Evolutionary conservation across 2,888 invertebrate genomes (phyloP).

Genomic region (Odontocolon sp.): DNA sequence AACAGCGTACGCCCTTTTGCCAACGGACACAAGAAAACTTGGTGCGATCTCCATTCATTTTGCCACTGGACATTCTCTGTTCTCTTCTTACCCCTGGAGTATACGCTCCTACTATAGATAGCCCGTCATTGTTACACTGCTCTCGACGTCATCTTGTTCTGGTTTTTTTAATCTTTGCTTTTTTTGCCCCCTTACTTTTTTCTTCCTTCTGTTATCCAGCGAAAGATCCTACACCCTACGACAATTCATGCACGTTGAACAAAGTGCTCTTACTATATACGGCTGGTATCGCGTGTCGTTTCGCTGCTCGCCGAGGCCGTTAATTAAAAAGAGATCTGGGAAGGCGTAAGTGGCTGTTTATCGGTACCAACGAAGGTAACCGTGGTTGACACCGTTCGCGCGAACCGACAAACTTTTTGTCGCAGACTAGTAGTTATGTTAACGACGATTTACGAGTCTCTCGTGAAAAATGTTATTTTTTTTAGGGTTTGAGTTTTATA

Average conservation of each 20-base stretch:
- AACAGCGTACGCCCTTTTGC: constrained; percentile 12
- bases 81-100: constrained; percentile 32
- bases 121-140: constrained; percentile 40
- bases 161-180: constrained; percentile 55
- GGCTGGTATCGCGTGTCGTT: constrained; percentile 33
- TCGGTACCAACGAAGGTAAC: neutral
- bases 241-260: constrained; percentile 7
- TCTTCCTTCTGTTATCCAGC: constrained; percentile 11
- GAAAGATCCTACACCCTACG: neutral
- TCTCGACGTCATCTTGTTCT: constrained; percentile 54
- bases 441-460: constrained; percentile 26
- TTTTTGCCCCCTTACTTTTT: neutral
- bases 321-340: constrained; percentile 60
- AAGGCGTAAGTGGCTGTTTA: constrained; percentile 34
- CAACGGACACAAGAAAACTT: constrained; percentile 20
- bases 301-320: constrained; percentile 30
- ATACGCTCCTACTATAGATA: constrained; percentile 29
- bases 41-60: constrained; percentile 35
- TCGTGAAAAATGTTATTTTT: neutral
- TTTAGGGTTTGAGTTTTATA: no score
- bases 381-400: neutral
- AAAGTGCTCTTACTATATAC: constrained; percentile 1
- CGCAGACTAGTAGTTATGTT: constrained; percentile 17
- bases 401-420: constrained; percentile 33
- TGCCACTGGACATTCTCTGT: constrained; percentile 53